phyloP scores from a whole-genome alignment of 2,797 vertebrate species.

The Lepus townsendii region DNA sequence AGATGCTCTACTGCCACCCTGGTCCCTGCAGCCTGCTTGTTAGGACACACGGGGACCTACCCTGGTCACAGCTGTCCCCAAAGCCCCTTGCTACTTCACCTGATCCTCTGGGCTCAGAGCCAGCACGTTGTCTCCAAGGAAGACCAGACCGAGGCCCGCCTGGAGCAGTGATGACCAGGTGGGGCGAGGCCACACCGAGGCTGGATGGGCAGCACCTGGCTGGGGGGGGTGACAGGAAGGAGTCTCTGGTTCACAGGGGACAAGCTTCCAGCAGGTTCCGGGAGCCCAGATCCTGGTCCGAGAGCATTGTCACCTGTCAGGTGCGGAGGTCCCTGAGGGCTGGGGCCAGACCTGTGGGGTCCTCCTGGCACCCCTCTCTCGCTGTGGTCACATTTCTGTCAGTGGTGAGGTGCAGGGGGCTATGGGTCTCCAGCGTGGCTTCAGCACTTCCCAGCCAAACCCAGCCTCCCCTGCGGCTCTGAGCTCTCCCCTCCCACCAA shows the following conservation, averaged over 20 bases:
- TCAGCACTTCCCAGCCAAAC: background rate
- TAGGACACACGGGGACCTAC: too few species aligned
- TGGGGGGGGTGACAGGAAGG: fast-evolving
- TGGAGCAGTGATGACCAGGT: background rate
- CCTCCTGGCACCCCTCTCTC: background rate
- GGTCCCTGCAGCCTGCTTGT: background rate
- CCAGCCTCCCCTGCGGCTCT: background rate
- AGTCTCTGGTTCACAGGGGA: background rate
- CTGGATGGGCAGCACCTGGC: fast-evolving
- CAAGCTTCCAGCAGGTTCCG: background rate
- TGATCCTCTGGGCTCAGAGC: background rate
- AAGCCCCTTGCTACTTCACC: background rate
- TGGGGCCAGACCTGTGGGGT: background rate
- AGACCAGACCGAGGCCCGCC: background rate
- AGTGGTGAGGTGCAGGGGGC: fast-evolving
- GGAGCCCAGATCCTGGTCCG: background rate
- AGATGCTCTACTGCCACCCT: background rate
- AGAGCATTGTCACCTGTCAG: background rate
- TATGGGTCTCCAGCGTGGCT: too few species aligned
- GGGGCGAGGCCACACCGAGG: background rate
- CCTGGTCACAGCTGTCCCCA: background rate
- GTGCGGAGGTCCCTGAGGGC: background rate
- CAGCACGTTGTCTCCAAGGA: background rate
- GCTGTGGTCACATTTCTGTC: too few species aligned
- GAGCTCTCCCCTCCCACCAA: background rate